Evolutionary conservation across 1,140 invertebrate species (phyloP).

Genomic region (Phymorhynchus buccinoides): DNA sequence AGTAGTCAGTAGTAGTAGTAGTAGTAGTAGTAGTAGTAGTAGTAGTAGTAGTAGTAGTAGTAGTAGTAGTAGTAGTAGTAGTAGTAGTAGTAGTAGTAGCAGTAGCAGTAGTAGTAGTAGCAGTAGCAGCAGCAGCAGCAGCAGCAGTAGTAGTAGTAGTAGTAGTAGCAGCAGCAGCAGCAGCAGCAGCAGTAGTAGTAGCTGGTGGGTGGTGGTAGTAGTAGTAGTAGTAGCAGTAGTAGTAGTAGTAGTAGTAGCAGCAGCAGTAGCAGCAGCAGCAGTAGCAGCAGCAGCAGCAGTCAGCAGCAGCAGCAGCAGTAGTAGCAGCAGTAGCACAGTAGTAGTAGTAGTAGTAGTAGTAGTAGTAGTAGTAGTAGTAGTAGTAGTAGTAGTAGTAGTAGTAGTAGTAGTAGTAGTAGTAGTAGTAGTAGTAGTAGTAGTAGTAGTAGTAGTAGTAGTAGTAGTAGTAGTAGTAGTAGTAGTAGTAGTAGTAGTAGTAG

Average conservation of each 20-base stretch:
- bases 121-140: slow-evolving; percentile 10
- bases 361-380: slow-evolving; percentile 11
- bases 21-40: slow-evolving; percentile 16
- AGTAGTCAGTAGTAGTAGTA: too few species aligned
- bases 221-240: background rate
- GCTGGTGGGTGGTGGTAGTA: too few species aligned
- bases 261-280: slow-evolving; percentile 2
- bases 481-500: slow-evolving; percentile 16
- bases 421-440: slow-evolving; percentile 16
- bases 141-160: slow-evolving; percentile 14
- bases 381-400: slow-evolving; percentile 17
- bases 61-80: slow-evolving; percentile 13
- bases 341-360: too few species aligned
- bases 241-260: slow-evolving; percentile 13
- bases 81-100: slow-evolving; percentile 12
- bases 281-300: too few species aligned
- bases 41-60: slow-evolving; percentile 16
- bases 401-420: slow-evolving; percentile 16
- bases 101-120: slow-evolving; percentile 13
- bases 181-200: slow-evolving; percentile 2
- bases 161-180: slow-evolving; percentile 13
- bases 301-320: too few species aligned
- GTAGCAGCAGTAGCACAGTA: too few species aligned
- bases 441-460: slow-evolving; percentile 12
- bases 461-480: slow-evolving; percentile 1